A percentile compares a stretch with the other conserved stretches of the same genome.
phyloP scores from a whole-genome alignment of 2,888 invertebrate genomes.

The Idaea aversata region DNA sequence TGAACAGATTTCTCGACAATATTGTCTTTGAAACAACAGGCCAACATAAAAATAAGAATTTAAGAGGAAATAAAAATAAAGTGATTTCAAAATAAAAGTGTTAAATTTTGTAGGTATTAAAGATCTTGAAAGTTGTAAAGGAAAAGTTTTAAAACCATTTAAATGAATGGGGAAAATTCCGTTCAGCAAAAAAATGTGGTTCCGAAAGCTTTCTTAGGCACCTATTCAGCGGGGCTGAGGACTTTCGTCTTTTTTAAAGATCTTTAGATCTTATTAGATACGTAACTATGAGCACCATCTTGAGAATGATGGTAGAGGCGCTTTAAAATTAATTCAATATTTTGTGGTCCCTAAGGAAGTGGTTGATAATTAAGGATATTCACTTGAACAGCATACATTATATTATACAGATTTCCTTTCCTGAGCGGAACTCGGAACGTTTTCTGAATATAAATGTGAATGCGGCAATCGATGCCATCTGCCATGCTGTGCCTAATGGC shows the following conservation, averaged over 20 bases:
- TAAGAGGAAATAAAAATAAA: background rate
- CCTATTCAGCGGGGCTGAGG: too few species aligned
- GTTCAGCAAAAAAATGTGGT: too few species aligned
- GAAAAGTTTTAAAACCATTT: background rate
- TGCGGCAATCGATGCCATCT: slow-evolving; percentile 10
- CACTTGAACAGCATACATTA: slow-evolving; percentile 25
- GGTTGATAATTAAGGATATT: too few species aligned
- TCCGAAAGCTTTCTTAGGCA: too few species aligned
- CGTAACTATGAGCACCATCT: too few species aligned
- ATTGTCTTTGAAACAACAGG: background rate
- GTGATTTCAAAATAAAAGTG: background rate
- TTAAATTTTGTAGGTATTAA: background rate
- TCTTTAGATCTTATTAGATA: too few species aligned
- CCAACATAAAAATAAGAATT: background rate
- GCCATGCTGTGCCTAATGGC: slow-evolving; percentile 6
- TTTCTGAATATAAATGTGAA: slow-evolving; percentile 37
- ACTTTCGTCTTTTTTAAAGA: too few species aligned
- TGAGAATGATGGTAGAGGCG: too few species aligned
- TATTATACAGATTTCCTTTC: slow-evolving; percentile 39
- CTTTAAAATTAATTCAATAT: too few species aligned
- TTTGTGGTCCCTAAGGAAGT: too few species aligned
- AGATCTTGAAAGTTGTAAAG: background rate
- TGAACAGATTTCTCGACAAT: background rate
- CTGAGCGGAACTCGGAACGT: slow-evolving; percentile 36
- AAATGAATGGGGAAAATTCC: background rate